These are phyloP conservation scores for Atta cephalotes DNA, from an alignment of 1,140 invertebrate genomes.

Conservation along the genomic window DNA sequence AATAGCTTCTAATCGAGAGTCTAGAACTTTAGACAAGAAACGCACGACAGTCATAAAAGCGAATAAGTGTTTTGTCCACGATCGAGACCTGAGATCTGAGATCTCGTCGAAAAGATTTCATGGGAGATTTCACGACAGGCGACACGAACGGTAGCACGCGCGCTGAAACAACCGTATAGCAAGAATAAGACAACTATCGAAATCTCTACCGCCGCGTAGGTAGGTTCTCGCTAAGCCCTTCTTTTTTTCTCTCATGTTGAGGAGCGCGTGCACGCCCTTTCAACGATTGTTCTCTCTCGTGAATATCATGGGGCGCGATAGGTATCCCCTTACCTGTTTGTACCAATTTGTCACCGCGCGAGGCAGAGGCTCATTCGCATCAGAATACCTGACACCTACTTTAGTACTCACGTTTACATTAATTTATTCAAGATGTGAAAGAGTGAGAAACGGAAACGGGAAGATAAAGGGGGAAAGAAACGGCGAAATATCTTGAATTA, in stretches of 20 bases:
- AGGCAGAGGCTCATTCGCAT: conserved; percentile 76
- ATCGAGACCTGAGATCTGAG: not conserved
- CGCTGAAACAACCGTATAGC: not conserved
- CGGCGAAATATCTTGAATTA: conserved; percentile 14
- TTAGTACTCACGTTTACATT: conserved; percentile 77
- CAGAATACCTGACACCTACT: conserved; percentile 78
- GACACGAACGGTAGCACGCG: conserved; percentile 29
- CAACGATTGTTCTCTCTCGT: conserved; percentile 27
- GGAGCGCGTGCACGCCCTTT: conserved; percentile 52
- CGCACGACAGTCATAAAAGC: not conserved
- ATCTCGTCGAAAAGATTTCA: conserved; percentile 14
- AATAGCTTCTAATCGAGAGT: not conserved
- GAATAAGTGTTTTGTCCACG: not conserved
- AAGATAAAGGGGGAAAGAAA: not conserved
- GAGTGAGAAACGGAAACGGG: conserved; percentile 4
- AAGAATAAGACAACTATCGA: conserved; percentile 10
- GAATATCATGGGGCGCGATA: conserved; percentile 56
- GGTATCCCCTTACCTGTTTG: conserved; percentile 77
- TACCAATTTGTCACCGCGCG: conserved; percentile 79
- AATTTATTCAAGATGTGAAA: conserved; percentile 77
- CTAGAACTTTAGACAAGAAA: not conserved
- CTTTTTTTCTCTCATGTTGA: not conserved
- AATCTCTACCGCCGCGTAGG: conserved; percentile 27
- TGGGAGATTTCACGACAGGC: not conserved
- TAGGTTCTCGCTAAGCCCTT: not conserved